phyloP scores from a whole-genome alignment of 2,888 invertebrate genomes.

The Hypercompe scribonia region DNA sequence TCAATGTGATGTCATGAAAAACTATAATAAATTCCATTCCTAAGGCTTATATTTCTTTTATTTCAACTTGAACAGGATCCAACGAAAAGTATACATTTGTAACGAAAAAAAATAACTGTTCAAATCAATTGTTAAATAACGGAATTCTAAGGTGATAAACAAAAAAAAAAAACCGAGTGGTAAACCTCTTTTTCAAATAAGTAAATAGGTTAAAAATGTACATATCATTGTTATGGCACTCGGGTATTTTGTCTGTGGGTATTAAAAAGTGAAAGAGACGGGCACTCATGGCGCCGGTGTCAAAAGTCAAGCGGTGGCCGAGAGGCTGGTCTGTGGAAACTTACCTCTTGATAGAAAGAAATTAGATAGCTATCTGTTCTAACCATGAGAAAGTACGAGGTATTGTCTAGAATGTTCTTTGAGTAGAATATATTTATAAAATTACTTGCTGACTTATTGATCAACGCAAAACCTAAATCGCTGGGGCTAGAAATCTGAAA shows the following conservation, averaged over 20 bases:
- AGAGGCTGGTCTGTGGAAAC: slow-evolving; percentile 35
- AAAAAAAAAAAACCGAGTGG: background rate
- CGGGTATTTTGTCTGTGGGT: background rate
- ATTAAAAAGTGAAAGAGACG: slow-evolving; percentile 44
- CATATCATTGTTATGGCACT: background rate
- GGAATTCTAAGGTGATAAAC: background rate
- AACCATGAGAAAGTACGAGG: background rate
- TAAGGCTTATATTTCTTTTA: no score
- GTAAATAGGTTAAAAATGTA: background rate
- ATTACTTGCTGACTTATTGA: no score
- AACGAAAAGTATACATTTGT: no score
- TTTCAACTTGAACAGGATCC: no score
- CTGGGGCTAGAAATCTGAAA: no score
- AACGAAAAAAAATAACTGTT: no score
- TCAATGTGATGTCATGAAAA: no score
- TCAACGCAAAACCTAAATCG: no score
- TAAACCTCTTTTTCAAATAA: background rate
- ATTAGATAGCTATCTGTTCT: background rate
- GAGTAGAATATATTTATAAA: background rate
- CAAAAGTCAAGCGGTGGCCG: slow-evolving; percentile 47
- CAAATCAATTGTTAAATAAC: no score
- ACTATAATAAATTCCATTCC: no score
- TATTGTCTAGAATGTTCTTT: background rate
- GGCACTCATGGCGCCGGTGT: slow-evolving; percentile 26
- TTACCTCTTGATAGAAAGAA: slow-evolving; percentile 42